Evolutionary conservation across 2,113 vertebrate genomes (phyloP).

Genomic region (Trochalopteron elliotii): DNA sequence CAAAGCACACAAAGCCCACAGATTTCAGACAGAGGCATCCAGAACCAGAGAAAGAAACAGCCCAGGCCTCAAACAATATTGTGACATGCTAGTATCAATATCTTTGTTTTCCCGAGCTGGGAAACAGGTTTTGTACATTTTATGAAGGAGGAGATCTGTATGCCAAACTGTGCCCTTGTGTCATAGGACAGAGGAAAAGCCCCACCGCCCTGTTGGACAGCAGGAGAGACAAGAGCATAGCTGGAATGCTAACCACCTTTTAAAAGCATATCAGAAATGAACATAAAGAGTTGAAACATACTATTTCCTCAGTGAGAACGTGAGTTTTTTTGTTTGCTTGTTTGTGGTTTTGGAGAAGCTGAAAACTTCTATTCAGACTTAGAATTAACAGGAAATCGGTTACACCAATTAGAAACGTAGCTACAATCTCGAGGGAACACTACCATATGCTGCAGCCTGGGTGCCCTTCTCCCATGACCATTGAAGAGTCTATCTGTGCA

Average conservation of each 20-base stretch:
- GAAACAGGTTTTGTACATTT: fast-evolving
- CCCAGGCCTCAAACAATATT: fast-evolving
- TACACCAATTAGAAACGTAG: fast-evolving
- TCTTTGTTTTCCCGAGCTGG: not conserved
- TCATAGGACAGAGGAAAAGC: fast-evolving
- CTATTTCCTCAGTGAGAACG: fast-evolving
- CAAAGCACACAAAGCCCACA: not conserved
- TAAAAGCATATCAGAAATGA: fast-evolving
- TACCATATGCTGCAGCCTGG: fast-evolving
- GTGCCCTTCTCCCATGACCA: fast-evolving
- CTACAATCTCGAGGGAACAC: fast-evolving
- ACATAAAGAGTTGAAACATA: fast-evolving
- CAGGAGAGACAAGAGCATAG: fast-evolving
- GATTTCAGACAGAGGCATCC: not conserved
- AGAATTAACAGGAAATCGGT: fast-evolving
- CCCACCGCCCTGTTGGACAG: fast-evolving
- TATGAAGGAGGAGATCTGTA: too few relatives aligned
- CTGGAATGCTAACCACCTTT: fast-evolving
- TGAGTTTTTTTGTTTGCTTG: too few relatives aligned
- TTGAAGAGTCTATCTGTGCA: fast-evolving
- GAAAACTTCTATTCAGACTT: fast-evolving
- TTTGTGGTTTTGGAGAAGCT: too few relatives aligned
- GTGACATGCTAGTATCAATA: fast-evolving
- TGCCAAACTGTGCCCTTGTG: fast-evolving
- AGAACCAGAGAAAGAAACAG: not conserved